Evolutionary conservation across 2,888 invertebrate species (phyloP), one percentile per base, ranked within the genome.

Genomic region (Rhabditoides inermis): DNA sequence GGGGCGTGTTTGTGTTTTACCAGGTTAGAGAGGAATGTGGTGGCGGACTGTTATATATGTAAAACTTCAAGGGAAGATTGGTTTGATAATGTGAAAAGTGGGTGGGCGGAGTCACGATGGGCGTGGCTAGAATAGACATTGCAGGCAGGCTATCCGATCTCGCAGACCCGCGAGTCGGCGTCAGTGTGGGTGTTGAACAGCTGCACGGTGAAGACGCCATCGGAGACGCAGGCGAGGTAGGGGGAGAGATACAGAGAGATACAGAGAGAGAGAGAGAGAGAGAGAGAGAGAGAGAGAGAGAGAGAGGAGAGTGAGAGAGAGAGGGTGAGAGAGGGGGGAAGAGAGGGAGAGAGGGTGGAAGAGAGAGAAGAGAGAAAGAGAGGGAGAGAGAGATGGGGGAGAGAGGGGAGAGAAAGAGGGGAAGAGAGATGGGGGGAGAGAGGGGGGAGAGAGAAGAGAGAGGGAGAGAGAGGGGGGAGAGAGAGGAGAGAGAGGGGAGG

Each of bases 171-270:
- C 78, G 81, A 82, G 45, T 80, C 82, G 12, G 94, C 95, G 0
- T 88, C 92, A 78, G 80, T 98, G 28, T 94, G 94, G 92, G 79
- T 98, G 12, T 81, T 98, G 20, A 98, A 98, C 79, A 91, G 91
- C 48, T 98, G 95, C 77, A 98, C 95, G 0, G 95, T 98, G 0
- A 98, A 98, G 78, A 92, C 85, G 77, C 98, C 98, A 0, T 87
- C 92, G 0, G 95, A 98, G 77, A 68, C 63, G 26, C 69, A 66
- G 50, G 56, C 72, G 20, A 51, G 23, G 22, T 36, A 12, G 20
- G 42, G 22, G 40, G 15, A 40, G 40, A n/a, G 10, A n/a, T 41
- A 27, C 32, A 32, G 15, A 32, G 12, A 12, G 32, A 32, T 12
- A 12, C 15, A 15, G 12, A 12, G 15, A 32, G 32, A 32, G 15